phyloP scores from a whole-genome alignment of 2,113 vertebrate genomes.

The Saccopteryx leptura region DNA sequence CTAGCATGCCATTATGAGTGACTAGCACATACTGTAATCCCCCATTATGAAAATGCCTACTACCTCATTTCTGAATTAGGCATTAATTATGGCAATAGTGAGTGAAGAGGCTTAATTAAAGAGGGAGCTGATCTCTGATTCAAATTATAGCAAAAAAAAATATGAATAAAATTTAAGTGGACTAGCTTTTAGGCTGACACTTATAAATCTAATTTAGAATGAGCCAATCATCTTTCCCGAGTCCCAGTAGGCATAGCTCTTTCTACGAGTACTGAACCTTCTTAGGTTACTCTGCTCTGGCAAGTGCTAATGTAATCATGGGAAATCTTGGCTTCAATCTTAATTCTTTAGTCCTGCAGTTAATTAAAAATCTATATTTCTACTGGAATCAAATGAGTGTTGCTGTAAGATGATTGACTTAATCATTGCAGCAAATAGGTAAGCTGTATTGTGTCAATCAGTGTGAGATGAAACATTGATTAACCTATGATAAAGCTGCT shows the following conservation, averaged over 20 bases:
- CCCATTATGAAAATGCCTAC: constrained; percentile 53
- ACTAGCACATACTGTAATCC: constrained; percentile 1
- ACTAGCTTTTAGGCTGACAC: constrained; percentile 42
- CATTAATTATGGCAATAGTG: constrained; percentile 31
- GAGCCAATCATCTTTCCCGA: constrained; percentile 42
- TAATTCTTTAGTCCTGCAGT: constrained; percentile 42
- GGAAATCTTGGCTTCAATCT: constrained; percentile 34
- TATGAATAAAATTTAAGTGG: constrained; percentile 51
- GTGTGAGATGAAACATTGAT: not conserved
- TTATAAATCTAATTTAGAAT: constrained; percentile 58
- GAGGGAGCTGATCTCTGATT: not conserved
- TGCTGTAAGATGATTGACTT: not conserved
- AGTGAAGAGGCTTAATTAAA: constrained; percentile 49
- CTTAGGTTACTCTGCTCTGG: constrained; percentile 50
- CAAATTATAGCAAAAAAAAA: constrained; percentile 39
- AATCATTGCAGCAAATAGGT: not conserved
- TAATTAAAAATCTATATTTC: constrained; percentile 55
- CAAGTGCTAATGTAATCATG: constrained; percentile 54
- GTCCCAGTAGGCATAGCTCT: not conserved
- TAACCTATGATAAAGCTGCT: not conserved
- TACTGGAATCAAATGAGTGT: not conserved
- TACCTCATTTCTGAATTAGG: constrained; percentile 65
- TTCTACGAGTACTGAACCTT: constrained; percentile 1
- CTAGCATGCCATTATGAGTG: constrained; percentile 28
- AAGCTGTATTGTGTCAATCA: not conserved